Evolutionary conservation across 2,113 vertebrate genomes (phyloP).

Genomic region (Rhagologus leucostigma): DNA sequence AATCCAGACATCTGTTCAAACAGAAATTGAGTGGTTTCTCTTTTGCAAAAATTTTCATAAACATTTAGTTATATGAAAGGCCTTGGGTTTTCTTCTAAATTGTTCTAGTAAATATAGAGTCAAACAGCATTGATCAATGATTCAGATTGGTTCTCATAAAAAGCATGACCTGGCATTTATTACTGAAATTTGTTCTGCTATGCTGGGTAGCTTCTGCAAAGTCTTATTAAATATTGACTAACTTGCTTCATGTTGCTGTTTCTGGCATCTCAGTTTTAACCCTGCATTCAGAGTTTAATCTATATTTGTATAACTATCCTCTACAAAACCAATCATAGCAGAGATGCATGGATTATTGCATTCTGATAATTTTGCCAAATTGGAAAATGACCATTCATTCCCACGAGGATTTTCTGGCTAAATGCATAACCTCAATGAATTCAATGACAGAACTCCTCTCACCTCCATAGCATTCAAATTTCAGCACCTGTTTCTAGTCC

Average conservation of each 20-base stretch:
- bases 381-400: neutral
- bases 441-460: neutral
- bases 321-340: neutral
- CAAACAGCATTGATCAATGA: neutral
- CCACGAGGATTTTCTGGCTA: neutral
- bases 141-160: neutral
- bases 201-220: neutral
- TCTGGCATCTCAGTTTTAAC: neutral
- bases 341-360: neutral
- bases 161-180: conserved; percentile 8
- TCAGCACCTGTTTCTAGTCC: neutral
- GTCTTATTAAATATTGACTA: conserved; percentile 3
- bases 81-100: neutral
- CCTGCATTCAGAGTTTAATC: neutral
- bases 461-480: neutral
- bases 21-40: neutral
- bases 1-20: conserved; percentile 32
- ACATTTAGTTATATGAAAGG: neutral
- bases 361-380: neutral
- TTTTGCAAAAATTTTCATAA: neutral
- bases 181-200: neutral
- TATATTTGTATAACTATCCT: neutral
- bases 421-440: neutral
- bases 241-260: neutral
- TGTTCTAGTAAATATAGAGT: neutral